A percentile compares a stretch with the other conserved stretches of the same genome.
Conservation (phyloP, 2,888 invertebrate species). For the Brachypalpus laphriformis region DNA sequence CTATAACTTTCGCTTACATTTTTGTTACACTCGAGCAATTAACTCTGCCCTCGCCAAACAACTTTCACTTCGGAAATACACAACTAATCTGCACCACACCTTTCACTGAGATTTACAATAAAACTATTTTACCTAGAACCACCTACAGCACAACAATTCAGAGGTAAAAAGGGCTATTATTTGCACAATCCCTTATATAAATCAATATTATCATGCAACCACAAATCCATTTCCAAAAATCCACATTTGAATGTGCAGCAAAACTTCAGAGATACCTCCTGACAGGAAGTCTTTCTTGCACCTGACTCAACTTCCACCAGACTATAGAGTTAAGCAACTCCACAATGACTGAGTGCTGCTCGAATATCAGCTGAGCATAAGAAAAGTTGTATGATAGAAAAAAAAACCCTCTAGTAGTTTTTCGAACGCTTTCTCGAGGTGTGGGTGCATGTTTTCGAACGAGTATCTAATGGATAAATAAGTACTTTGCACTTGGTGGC, state of each 20-base stretch:
- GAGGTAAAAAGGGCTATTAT: neutral
- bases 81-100: no score
- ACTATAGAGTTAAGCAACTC: neutral
- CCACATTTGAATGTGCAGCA: neutral
- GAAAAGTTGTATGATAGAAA: neutral
- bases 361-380: slow-evolving; percentile 27
- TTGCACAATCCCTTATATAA: neutral
- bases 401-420: slow-evolving; percentile 18
- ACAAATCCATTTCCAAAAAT: neutral
- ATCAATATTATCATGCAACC: neutral
- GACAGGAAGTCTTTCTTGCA: neutral
- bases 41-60: no score
- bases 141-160: neutral
- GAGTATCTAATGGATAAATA: slow-evolving; percentile 73
- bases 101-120: no score
- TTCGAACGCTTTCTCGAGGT: slow-evolving; percentile 18
- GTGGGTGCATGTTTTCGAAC: slow-evolving; percentile 62
- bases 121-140: neutral
- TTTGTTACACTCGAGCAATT: no score
- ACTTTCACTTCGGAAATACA: no score
- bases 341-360: slow-evolving; percentile 42
- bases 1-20: no score
- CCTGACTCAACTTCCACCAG: neutral
- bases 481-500: slow-evolving; percentile 70
- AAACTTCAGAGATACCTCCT: neutral